phyloP scores from a whole-genome alignment of 2,113 vertebrate species.

The Alexandromys fortis region DNA sequence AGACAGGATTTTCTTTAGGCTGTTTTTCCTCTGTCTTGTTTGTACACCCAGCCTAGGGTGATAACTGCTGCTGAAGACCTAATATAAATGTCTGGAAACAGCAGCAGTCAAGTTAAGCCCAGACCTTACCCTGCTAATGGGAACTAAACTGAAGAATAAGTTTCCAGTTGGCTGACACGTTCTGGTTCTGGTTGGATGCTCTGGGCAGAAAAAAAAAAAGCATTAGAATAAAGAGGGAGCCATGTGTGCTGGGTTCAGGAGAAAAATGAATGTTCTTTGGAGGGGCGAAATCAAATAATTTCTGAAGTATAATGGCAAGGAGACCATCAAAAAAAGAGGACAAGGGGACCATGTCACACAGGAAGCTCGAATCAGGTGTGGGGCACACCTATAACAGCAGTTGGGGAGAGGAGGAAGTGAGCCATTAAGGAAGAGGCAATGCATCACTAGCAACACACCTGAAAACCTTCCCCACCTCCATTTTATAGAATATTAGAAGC shows the following conservation, averaged over 20 bases:
- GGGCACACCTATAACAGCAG: background rate
- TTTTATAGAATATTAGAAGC: background rate
- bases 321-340: background rate
- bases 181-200: background rate
- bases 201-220: background rate
- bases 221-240: background rate
- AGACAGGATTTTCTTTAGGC: slow-evolving; percentile 32
- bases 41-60: background rate
- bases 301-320: background rate
- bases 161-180: background rate
- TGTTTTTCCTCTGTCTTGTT: slow-evolving; percentile 5
- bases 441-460: background rate
- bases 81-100: slow-evolving; percentile 35
- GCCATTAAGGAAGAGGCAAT: background rate
- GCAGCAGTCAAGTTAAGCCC: background rate
- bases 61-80: background rate
- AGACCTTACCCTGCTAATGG: background rate
- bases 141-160: background rate
- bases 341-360: background rate
- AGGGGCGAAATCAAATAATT: background rate
- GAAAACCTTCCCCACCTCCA: background rate
- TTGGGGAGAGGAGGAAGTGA: background rate
- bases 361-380: background rate
- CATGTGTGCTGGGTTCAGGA: background rate
- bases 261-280: background rate